These are phyloP conservation scores for Heliothis subflexa DNA, from an alignment of 1,140 invertebrate species.

Conservation along the genomic window DNA sequence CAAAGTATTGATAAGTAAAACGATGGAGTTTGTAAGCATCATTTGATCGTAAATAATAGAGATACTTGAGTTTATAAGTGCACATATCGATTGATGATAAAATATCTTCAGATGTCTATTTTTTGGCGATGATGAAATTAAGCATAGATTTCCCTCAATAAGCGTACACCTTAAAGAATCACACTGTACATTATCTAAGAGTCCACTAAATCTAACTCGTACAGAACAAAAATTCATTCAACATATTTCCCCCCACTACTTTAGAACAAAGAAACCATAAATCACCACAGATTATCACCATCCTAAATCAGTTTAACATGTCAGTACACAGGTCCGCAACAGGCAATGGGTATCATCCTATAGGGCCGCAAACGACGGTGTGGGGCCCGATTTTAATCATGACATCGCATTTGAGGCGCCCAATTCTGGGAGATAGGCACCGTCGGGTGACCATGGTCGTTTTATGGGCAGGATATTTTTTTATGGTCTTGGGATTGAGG, in stretches of 20 bases:
- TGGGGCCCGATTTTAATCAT: slow-evolving; percentile 38
- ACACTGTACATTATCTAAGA: too few species aligned
- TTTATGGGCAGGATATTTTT: neutral
- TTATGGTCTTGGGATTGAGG: neutral
- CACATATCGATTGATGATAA: too few species aligned
- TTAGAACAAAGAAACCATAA: neutral
- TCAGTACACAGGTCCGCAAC: slow-evolving; percentile 33
- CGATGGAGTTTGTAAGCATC: too few species aligned
- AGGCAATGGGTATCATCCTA: slow-evolving; percentile 3
- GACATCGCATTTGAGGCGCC: slow-evolving; percentile 36
- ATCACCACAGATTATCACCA: neutral
- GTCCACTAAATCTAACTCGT: too few species aligned
- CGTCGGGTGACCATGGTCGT: slow-evolving; percentile 1
- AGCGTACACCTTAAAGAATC: too few species aligned
- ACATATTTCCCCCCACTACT: neutral
- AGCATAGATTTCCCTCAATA: too few species aligned
- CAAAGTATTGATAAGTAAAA: neutral
- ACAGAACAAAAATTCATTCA: neutral
- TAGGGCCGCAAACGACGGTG: slow-evolving; percentile 9
- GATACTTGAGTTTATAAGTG: too few species aligned
- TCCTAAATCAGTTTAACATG: slow-evolving; percentile 25
- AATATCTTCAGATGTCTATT: too few species aligned
- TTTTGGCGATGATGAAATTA: too few species aligned
- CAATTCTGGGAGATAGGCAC: slow-evolving; percentile 34
- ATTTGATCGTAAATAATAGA: too few species aligned